These are phyloP conservation scores for Oxycera nigricornis DNA, from an alignment of 2,888 invertebrate genomes.

Conservation along the genomic window DNA sequence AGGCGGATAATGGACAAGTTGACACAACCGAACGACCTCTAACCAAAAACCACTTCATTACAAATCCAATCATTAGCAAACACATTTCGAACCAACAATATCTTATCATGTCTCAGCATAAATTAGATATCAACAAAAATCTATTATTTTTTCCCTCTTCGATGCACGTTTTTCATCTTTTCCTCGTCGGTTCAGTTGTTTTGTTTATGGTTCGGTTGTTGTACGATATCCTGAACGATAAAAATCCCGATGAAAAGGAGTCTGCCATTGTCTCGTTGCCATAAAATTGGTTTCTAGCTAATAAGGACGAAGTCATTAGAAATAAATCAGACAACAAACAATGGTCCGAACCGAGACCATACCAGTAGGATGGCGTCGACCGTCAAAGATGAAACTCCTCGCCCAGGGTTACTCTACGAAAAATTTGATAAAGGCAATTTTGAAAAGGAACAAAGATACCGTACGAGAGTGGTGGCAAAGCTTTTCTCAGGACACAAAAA, in stretches of 20 bases:
- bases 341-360: conserved; percentile 46
- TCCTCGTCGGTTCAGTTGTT: conserved; percentile 33
- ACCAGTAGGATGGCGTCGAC: too few species aligned
- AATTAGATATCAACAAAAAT: not conserved
- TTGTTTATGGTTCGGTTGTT: conserved; percentile 37
- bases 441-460: not conserved
- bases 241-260: conserved; percentile 45
- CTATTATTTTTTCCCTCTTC: conserved; percentile 6
- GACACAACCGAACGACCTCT: too few species aligned
- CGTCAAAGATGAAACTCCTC: not conserved
- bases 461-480: conserved; percentile 5
- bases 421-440: not conserved
- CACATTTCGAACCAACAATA: not conserved
- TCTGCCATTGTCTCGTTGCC: conserved; percentile 44
- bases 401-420: not conserved
- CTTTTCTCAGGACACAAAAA: not conserved
- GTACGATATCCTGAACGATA: conserved; percentile 43
- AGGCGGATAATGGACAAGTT: too few species aligned
- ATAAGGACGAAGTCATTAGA: conserved; percentile 53
- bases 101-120: not conserved
- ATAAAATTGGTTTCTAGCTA: conserved; percentile 52
- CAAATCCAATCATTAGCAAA: not conserved
- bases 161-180: conserved; percentile 34
- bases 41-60: too few species aligned
- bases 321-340: conserved; percentile 52